Evolutionary conservation across 2,888 invertebrate species (phyloP).

Genomic region (Agrilus biguttatus): DNA sequence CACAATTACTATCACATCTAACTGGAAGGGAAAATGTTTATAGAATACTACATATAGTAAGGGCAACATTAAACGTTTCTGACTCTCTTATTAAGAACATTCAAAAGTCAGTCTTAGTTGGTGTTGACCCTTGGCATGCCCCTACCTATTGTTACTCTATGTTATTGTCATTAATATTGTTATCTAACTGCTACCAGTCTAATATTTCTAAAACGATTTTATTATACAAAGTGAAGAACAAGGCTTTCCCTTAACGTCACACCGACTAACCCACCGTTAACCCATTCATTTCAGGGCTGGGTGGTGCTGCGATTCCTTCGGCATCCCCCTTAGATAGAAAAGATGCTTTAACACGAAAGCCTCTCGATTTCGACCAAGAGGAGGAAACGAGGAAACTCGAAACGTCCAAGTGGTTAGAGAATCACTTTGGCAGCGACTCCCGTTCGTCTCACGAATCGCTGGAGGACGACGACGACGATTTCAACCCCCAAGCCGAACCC

Average conservation of each 20-base stretch:
- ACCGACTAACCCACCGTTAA: not conserved
- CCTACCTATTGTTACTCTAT: too few relatives aligned
- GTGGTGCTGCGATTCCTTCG: constrained; percentile 14
- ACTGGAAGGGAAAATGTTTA: too few relatives aligned
- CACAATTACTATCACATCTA: too few relatives aligned
- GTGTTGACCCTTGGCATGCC: too few relatives aligned
- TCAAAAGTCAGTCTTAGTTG: too few relatives aligned
- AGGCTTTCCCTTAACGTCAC: not conserved
- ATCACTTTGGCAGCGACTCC: constrained; percentile 80
- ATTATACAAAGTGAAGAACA: too few relatives aligned
- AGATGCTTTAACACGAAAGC: constrained; percentile 67
- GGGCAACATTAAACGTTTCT: too few relatives aligned
- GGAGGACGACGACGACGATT: constrained; percentile 34
- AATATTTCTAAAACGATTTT: too few relatives aligned
- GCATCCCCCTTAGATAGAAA: constrained; percentile 47
- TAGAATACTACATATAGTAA: too few relatives aligned
- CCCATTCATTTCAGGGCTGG: constrained; percentile 15
- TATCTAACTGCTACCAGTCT: too few relatives aligned
- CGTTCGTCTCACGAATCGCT: constrained; percentile 60
- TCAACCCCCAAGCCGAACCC: not conserved
- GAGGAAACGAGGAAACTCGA: constrained; percentile 81
- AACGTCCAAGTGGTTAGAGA: constrained; percentile 82
- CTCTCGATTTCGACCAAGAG: constrained; percentile 73
- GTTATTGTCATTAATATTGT: too few relatives aligned
- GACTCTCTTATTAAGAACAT: too few relatives aligned